Percentiles rank a stretch among this genome's conserved stretches.
phyloP scores from a whole-genome alignment of 2,888 invertebrate genomes.

The Tipula vernalis region DNA sequence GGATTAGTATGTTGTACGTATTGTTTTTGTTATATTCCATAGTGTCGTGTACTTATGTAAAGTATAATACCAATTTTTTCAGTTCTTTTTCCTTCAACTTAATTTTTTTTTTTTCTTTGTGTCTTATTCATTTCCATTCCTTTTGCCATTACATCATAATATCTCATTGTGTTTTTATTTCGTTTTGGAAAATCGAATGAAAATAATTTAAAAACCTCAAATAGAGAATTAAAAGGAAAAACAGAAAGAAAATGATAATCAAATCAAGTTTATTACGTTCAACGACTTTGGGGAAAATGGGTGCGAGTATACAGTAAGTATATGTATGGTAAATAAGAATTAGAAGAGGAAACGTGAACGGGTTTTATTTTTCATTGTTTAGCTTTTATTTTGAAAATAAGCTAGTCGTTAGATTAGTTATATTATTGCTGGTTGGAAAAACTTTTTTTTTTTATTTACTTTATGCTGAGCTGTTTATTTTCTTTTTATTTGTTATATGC shows the following conservation, averaged over 20 bases:
- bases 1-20: not conserved
- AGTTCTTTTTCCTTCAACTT: not conserved
- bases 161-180: not conserved
- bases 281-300: not conserved
- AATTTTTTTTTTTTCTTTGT: not conserved
- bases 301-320: not conserved
- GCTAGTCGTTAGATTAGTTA: not conserved
- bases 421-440: not conserved
- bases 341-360: not conserved
- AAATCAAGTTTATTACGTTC: constrained; percentile 7
- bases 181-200: not conserved
- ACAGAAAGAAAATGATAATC: not conserved
- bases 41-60: not conserved
- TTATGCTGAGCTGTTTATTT: not conserved
- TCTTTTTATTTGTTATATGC: not conserved
- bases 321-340: not conserved
- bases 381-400: not conserved
- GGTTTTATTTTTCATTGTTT: not conserved
- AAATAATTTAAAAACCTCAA: not conserved
- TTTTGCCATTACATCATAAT: not conserved
- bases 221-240: not conserved
- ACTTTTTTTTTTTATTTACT: not conserved
- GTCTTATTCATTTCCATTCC: not conserved
- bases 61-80: not conserved
- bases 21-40: not conserved